phyloP scores from a whole-genome alignment of 2,113 vertebrate species.

The Myxocyprinus asiaticus region DNA sequence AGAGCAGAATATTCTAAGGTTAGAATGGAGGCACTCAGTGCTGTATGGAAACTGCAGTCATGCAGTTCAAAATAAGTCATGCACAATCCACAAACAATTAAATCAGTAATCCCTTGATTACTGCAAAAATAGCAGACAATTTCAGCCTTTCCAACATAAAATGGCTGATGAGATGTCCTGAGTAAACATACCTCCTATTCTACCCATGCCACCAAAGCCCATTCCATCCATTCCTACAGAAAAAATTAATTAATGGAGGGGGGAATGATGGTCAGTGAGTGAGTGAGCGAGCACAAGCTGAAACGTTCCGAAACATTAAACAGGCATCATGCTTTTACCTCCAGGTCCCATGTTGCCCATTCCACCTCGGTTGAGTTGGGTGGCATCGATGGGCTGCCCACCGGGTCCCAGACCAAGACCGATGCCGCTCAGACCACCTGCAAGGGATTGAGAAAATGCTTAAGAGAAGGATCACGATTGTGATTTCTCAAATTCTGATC shows the following conservation, averaged over 20 bases:
- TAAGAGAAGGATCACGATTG: neutral
- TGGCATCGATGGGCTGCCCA: slow-evolving; percentile 94
- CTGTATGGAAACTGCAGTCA: neutral
- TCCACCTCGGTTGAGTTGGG: slow-evolving; percentile 88
- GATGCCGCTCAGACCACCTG: slow-evolving; percentile 94
- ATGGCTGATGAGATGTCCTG: slow-evolving; percentile 28
- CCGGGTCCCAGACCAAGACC: slow-evolving; percentile 95
- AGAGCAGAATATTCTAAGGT: too few species aligned
- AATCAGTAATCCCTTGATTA: neutral
- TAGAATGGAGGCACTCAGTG: neutral
- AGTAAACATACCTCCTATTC: slow-evolving; percentile 88
- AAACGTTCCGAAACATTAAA: neutral
- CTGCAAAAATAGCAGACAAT: neutral
- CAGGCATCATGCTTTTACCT: slow-evolving; percentile 71
- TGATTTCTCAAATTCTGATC: too few species aligned
- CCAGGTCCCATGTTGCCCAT: slow-evolving; percentile 91
- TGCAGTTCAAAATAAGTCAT: neutral
- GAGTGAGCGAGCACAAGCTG: neutral
- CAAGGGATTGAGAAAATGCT: slow-evolving; percentile 15
- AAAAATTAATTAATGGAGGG: slow-evolving; percentile 43
- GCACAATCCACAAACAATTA: neutral
- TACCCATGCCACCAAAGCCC: slow-evolving; percentile 92
- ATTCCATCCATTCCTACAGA: slow-evolving; percentile 90
- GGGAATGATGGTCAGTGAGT: slow-evolving; percentile 8
- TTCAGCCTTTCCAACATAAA: neutral